A percentile compares a stretch with the other conserved stretches of the same genome.
phyloP scores from a whole-genome alignment of 2,888 invertebrate species.

The Polydrusus tereticollis region DNA sequence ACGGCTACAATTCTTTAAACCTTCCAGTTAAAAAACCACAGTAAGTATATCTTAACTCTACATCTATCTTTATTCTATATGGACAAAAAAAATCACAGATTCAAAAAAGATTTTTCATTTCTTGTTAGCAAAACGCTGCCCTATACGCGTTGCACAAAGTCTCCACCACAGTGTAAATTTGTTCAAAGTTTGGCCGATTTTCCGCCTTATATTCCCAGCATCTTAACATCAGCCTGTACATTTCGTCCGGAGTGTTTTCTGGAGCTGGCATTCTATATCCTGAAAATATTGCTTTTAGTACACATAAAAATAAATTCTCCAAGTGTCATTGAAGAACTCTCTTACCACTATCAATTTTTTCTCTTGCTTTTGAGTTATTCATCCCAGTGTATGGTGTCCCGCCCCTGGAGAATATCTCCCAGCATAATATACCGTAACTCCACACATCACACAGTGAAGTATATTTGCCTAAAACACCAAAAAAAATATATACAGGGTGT shows the following conservation, averaged over 20 bases:
- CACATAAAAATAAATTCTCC: too few relatives aligned
- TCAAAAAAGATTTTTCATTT: conserved; percentile 23
- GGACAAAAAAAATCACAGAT: conserved; percentile 46
- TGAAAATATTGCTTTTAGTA: conserved; percentile 61
- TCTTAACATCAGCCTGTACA: conserved; percentile 90
- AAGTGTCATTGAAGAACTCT: neutral
- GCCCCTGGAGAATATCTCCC: conserved; percentile 96
- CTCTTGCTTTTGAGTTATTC: conserved; percentile 93
- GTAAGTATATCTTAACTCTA: neutral
- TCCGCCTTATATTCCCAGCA: conserved; percentile 97
- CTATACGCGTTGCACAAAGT: conserved; percentile 67
- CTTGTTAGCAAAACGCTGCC: conserved; percentile 59
- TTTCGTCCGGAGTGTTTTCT: conserved; percentile 87
- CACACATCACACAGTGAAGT: conserved; percentile 96
- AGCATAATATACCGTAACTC: conserved; percentile 96
- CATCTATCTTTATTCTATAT: conserved; percentile 20
- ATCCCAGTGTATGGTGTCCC: conserved; percentile 94
- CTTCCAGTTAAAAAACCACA: neutral
- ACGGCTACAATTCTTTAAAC: too few relatives aligned
- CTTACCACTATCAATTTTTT: conserved; percentile 92
- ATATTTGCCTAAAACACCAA: conserved; percentile 88
- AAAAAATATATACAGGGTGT: too few relatives aligned
- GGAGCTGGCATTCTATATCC: conserved; percentile 96
- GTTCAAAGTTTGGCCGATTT: conserved; percentile 91
- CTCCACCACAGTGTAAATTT: conserved; percentile 85